Evolutionary conservation across 2,113 vertebrate genomes (phyloP).

Genomic region (Cyprinodon variegatus): DNA sequence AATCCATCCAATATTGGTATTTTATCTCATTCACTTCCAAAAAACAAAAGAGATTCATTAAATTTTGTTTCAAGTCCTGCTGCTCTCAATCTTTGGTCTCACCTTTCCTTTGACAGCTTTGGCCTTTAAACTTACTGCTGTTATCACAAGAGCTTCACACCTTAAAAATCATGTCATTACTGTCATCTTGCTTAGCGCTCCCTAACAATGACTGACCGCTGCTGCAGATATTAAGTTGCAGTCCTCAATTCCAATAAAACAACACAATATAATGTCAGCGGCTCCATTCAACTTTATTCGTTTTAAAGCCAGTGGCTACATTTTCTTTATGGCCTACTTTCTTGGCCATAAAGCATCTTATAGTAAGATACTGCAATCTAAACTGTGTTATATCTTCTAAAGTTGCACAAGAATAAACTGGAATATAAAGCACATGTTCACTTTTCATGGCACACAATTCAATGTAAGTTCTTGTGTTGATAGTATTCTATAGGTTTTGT

Average conservation of each 20-base stretch:
- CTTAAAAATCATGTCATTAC: conserved; percentile 61
- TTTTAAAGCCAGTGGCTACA: conserved; percentile 63
- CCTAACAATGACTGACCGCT: conserved; percentile 62
- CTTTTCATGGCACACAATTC: conserved; percentile 48
- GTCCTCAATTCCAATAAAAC: conserved; percentile 54
- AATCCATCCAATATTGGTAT: neutral
- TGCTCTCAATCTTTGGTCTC: neutral
- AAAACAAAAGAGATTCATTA: neutral
- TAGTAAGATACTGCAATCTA: conserved; percentile 52
- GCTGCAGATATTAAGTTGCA: conserved; percentile 22
- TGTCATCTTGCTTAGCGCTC: conserved; percentile 25
- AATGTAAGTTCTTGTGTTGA: conserved; percentile 47
- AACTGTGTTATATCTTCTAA: conserved; percentile 60
- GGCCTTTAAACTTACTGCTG: conserved; percentile 64
- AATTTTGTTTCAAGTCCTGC: neutral
- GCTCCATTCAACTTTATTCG: conserved; percentile 70
- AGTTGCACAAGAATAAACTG: conserved; percentile 43
- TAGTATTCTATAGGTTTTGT: conserved; percentile 42
- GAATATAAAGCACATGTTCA: conserved; percentile 26
- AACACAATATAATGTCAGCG: conserved; percentile 65
- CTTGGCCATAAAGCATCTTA: conserved; percentile 49
- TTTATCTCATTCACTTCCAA: neutral
- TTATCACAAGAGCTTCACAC: conserved; percentile 54
- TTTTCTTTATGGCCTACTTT: conserved; percentile 64
- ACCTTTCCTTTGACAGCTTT: conserved; percentile 54